Evolutionary conservation across 1,140 invertebrate species (phyloP), one percentile per base, ranked within the genome.

Genomic region (Drosophila sechellia): DNA sequence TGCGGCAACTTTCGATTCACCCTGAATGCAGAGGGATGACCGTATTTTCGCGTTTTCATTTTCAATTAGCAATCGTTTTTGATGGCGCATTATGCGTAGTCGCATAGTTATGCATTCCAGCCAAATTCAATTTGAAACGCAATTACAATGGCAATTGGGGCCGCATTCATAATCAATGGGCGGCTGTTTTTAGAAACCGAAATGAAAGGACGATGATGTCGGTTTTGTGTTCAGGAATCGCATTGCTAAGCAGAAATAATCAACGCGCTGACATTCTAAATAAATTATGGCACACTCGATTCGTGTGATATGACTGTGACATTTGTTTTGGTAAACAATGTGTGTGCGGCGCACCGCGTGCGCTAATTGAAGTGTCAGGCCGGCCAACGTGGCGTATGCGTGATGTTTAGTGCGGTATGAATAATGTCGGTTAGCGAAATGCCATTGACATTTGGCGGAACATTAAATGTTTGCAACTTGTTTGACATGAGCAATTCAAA

Each of bases 221-320:
- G 10, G 25, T 12, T 25, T 15, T 49, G 25, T 25, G 22, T 31
- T 5, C 0, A 12, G n/a, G n/a, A 17, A 17, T 53, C 65, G 55
- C 80, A 84, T 85, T 85, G 71, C 81, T 52, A 85, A 81, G 77
- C 69, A 79, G 57, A 60, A 79, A 85, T 80, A 85, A 85, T 83
- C 81, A 85, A 53, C 31, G 70, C 31, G 27, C 69, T 40, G 64
- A 48, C 50, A 79, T 80, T 71, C 71, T 66, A 76, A 86, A 85
- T 85, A 61, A 80, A 76, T 76, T 63, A 80, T 63, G 12, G 58
- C 15, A 6, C 8, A 52, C 15, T 27, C 12, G 49, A 20, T 40
- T 40, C 42, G 42, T 22, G 22, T 40, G 17, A 25, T 35, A 31
- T 53, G 34, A 25, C 15, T n/a, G n/a, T 40, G 46, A n/a, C 35